These are phyloP conservation scores for Oncorhynchus masou DNA, from an alignment of 2,113 vertebrate species.

Conservation along the genomic window DNA sequence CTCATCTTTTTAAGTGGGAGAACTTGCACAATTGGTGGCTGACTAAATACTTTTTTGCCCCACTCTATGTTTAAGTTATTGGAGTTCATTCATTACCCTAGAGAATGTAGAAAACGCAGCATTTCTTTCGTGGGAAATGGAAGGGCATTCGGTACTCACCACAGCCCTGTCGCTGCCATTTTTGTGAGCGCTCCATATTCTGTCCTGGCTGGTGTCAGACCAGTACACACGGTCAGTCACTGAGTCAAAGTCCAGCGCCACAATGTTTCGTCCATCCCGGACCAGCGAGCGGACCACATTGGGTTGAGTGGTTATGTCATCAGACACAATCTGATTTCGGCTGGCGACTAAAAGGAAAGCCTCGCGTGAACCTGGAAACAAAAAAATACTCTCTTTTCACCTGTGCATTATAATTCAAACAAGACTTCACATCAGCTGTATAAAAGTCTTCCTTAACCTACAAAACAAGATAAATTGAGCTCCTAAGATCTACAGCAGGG, in stretches of 20 bases:
- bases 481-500: slow-evolving; percentile 52
- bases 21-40: too few relatives aligned
- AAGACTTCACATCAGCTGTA: slow-evolving; percentile 31
- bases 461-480: slow-evolving; percentile 48
- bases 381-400: slow-evolving; percentile 33
- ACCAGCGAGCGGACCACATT: slow-evolving; percentile 83
- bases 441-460: slow-evolving; percentile 28
- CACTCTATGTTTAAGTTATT: too few relatives aligned
- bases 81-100: neutral
- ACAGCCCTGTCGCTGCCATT: slow-evolving; percentile 89
- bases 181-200: slow-evolving; percentile 90
- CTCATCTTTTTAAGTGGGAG: too few relatives aligned
- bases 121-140: neutral
- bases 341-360: slow-evolving; percentile 88
- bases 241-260: slow-evolving; percentile 94
- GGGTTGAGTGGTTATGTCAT: slow-evolving; percentile 84
- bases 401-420: slow-evolving; percentile 45
- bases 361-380: slow-evolving; percentile 79
- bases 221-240: slow-evolving; percentile 86
- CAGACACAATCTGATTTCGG: slow-evolving; percentile 86
- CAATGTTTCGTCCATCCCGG: slow-evolving; percentile 85
- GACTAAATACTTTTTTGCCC: too few relatives aligned
- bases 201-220: slow-evolving; percentile 89
- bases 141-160: slow-evolving; percentile 75
- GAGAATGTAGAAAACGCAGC: neutral